Percentiles rank a stretch among this genome's conserved stretches.
phyloP scores from a whole-genome alignment of 1,140 invertebrate species.

The Aphaenogaster rudis region DNA sequence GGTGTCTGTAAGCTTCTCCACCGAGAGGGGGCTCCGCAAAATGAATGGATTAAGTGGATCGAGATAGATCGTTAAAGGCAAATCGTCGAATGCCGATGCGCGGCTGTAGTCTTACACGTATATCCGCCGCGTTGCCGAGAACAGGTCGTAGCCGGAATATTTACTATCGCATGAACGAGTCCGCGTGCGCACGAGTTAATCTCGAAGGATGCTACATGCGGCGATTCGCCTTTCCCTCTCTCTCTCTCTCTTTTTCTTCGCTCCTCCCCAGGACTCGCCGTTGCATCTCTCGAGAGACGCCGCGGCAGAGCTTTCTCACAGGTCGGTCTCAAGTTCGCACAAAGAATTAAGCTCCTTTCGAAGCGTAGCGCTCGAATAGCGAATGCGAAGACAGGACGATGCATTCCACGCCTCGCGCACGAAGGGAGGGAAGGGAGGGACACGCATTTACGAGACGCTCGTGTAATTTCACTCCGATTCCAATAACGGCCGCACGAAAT shows the following conservation, averaged over 20 bases:
- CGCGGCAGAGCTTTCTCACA: conserved; percentile 57
- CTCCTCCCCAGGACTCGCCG: neutral
- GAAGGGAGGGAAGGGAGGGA: neutral
- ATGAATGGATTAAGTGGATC: conserved; percentile 58
- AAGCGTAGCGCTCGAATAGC: neutral
- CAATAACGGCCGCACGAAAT: conserved; percentile 51
- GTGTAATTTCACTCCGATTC: conserved; percentile 60
- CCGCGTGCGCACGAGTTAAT: conserved; percentile 55
- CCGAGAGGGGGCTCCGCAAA: neutral
- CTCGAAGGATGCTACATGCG: conserved; percentile 28
- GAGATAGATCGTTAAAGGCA: conserved; percentile 56
- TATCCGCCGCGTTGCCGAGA: conserved; percentile 10
- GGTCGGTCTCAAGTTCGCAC: neutral
- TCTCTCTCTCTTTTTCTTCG: neutral
- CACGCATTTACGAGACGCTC: neutral
- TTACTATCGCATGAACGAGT: conserved; percentile 63
- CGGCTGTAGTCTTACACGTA: conserved; percentile 14
- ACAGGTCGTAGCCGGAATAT: conserved; percentile 48
- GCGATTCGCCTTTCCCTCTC: conserved; percentile 2
- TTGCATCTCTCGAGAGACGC: neutral
- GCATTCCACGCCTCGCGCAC: conserved; percentile 9
- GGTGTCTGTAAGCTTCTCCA: neutral
- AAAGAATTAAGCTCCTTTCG: conserved; percentile 49
- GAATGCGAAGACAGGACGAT: conserved; percentile 9
- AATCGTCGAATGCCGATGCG: conserved; percentile 31